Conservation (phyloP, 2,797 vertebrate species). For the Momotus momota region DNA sequence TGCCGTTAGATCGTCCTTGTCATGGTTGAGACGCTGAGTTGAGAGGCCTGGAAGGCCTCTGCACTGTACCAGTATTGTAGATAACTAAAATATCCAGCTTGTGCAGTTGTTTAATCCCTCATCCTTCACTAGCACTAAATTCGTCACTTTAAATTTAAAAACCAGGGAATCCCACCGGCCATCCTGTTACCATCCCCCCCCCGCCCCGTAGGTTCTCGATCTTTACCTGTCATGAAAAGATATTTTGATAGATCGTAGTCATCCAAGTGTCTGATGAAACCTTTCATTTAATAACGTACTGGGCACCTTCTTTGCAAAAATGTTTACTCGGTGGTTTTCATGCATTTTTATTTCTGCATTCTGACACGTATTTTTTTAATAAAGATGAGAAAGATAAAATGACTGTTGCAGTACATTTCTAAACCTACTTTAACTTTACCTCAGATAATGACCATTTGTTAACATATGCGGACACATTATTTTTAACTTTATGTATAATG, state of each 20-base stretch:
- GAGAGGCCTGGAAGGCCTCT: slow-evolving; percentile 53
- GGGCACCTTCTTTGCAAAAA: slow-evolving; percentile 82
- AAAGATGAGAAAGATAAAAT: slow-evolving; percentile 84
- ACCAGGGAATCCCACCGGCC: slow-evolving; percentile 81
- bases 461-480: slow-evolving; percentile 92
- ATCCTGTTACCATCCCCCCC: slow-evolving; percentile 65
- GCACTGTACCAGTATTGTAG: slow-evolving; percentile 69
- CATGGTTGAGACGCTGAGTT: slow-evolving; percentile 46
- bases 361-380: slow-evolving; percentile 86
- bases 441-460: slow-evolving; percentile 96
- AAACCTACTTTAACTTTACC: slow-evolving; percentile 98
- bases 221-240: slow-evolving; percentile 68
- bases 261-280: slow-evolving; percentile 77
- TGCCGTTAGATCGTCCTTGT: not conserved
- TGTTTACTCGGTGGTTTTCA: slow-evolving; percentile 82
- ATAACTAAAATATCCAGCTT: slow-evolving; percentile 66
- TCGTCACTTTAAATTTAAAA: slow-evolving; percentile 85
- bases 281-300: slow-evolving; percentile 76
- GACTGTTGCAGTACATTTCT: slow-evolving; percentile 94
- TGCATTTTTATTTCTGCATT: slow-evolving; percentile 82
- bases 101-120: slow-evolving; percentile 73
- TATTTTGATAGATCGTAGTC: slow-evolving; percentile 78
- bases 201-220: slow-evolving; percentile 65
- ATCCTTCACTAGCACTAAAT: slow-evolving; percentile 80
- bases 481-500: slow-evolving; percentile 95